Evolutionary conservation across 1,140 invertebrate species (phyloP).

Genomic region (Diabrotica undecimpunctata): DNA sequence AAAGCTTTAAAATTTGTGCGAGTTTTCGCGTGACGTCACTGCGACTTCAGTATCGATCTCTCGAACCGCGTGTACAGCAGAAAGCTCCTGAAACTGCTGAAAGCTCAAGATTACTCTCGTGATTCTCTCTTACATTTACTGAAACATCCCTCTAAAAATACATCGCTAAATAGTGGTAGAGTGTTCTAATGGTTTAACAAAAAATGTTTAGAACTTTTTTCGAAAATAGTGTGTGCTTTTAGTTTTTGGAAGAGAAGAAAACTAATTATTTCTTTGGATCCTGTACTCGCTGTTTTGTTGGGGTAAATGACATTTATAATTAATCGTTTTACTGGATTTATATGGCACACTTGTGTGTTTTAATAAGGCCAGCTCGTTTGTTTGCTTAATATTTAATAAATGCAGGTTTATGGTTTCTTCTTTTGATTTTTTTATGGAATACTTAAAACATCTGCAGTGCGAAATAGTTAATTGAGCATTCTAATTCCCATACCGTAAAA

Average conservation of each 20-base stretch:
- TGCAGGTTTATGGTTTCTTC: not conserved
- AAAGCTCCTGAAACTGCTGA: slow-evolving; percentile 30
- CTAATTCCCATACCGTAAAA: not conserved
- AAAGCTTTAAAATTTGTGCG: slow-evolving; percentile 5
- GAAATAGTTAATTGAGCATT: slow-evolving; percentile 3
- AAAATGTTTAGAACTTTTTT: not conserved
- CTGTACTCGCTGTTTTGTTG: slow-evolving; percentile 19
- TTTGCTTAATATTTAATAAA: not conserved
- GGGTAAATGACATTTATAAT: slow-evolving; percentile 24
- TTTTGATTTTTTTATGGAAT: not conserved
- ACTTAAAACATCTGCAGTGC: slow-evolving; percentile 4
- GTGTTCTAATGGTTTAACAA: not conserved
- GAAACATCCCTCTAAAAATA: not conserved
- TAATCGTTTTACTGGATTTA: not conserved
- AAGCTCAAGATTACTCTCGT: slow-evolving; percentile 29
- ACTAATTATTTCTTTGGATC: slow-evolving; percentile 2
- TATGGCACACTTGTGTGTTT: not conserved
- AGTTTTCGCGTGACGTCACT: slow-evolving; percentile 40
- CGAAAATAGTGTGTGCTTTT: slow-evolving; percentile 3
- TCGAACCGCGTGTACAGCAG: slow-evolving; percentile 35
- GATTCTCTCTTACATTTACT: slow-evolving; percentile 18
- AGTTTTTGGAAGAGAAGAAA: slow-evolving; percentile 7
- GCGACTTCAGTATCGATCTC: slow-evolving; percentile 45
- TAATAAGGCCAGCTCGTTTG: not conserved
- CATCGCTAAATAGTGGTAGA: not conserved